A percentile compares a stretch with the other conserved stretches of the same genome.
Conservation (phyloP, 2,888 invertebrate species). For the Sphaeridia pumilis region DNA sequence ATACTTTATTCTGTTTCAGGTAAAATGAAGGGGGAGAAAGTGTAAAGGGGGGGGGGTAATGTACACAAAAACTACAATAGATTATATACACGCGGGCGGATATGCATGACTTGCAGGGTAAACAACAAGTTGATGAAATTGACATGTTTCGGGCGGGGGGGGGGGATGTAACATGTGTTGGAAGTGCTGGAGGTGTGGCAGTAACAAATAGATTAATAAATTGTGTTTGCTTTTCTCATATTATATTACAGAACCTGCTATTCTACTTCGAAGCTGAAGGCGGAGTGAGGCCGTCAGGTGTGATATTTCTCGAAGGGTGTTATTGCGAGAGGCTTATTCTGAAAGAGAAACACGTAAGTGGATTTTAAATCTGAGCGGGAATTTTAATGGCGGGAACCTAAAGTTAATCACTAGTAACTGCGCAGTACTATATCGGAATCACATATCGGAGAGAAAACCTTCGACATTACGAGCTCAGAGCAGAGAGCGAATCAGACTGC, state of each 20-base stretch:
- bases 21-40: no score
- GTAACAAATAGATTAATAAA: slow-evolving; percentile 5
- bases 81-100: no score
- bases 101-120: no score
- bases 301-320: slow-evolving; percentile 75
- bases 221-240: slow-evolving; percentile 37
- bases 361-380: not conserved
- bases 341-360: slow-evolving; percentile 36
- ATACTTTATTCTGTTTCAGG: slow-evolving; percentile 72
- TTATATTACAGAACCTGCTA: slow-evolving; percentile 62
- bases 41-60: no score
- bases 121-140: no score
- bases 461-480: slow-evolving; percentile 73
- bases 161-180: no score
- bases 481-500: slow-evolving; percentile 73
- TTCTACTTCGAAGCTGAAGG: slow-evolving; percentile 83
- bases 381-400: no score
- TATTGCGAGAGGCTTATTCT: slow-evolving; percentile 66
- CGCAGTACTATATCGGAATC: slow-evolving; percentile 76
- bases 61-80: no score
- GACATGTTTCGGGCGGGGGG: no score
- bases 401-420: not conserved
- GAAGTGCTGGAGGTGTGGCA: not conserved
- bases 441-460: slow-evolving; percentile 74
- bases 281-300: slow-evolving; percentile 65